Base-by-base conservation (phyloP, 2,113 vertebrate genomes). In the Noturus placidus region DNA sequence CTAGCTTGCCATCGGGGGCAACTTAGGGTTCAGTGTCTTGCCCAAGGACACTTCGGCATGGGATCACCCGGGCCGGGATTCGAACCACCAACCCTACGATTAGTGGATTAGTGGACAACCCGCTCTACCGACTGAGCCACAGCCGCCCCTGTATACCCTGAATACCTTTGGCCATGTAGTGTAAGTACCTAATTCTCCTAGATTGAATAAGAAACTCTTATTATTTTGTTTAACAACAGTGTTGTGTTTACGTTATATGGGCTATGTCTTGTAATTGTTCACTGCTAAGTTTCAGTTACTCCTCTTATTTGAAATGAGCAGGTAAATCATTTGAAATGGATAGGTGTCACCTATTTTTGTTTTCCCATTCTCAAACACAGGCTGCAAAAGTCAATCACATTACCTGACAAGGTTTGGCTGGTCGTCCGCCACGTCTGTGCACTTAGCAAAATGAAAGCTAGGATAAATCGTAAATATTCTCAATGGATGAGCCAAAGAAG, bases 351-450 rank as follows among this genome's bases (percentile, higher is more conserved):
- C 63, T 59, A n/a, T n/a, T n/a, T 84, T 42, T 42, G 3, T 42
- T 42, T 42, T 42, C 84, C 83, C 87, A 80, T 78, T 81, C 85
- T 87, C 85, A 87, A 59, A 63, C 77, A 59, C 69, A 22, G 76
- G 76, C 42, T 56, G 61, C 84, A 87, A 87, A 67, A 42, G 30
- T 33, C 63, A 89, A 74, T 87, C 76, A 89, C 67, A 87, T 89
- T 74, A 87, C 76, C 54, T 42, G 72, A 78, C 50, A 50, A 82
- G 42, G 50, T 65, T 25, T 67, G 72, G 19, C 70, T 86, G 69
- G 38, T 42, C 25, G 59, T 27, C 50, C 65, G 25, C 59, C 13
- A 35, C 69, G 22, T 82, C 78, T 63, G 46, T 57, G 65, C 46
- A 80, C 85, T 87, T 87, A 63, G 59, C 13, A 13, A 61, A 84